A percentile compares a stretch with the other conserved stretches of the same genome.
phyloP scores from a whole-genome alignment of 1,140 invertebrate species.

The Magallana ariakensis region DNA sequence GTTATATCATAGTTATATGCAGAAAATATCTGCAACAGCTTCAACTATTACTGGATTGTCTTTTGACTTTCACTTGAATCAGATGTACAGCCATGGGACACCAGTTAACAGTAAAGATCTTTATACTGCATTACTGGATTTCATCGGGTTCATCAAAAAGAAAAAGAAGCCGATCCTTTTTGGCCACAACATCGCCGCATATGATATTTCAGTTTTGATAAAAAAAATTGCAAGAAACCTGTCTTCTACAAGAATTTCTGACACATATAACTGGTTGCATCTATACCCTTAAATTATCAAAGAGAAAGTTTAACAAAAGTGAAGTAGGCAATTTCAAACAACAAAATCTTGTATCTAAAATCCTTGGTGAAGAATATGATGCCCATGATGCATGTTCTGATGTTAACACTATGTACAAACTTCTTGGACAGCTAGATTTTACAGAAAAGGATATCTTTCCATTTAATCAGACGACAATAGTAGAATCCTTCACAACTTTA shows the following conservation, averaged over 20 bases:
- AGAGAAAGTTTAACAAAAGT: background rate
- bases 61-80: background rate
- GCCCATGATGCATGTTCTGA: slow-evolving; percentile 30
- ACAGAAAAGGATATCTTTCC: slow-evolving; percentile 23
- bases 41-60: background rate
- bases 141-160: slow-evolving; percentile 20
- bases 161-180: slow-evolving; percentile 25
- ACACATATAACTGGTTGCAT: too few relatives aligned
- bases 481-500: background rate
- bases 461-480: too few relatives aligned
- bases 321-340: background rate
- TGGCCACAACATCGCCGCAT: slow-evolving; percentile 16
- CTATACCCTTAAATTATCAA: slow-evolving; percentile 3
- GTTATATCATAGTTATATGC: background rate
- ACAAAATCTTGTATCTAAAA: background rate
- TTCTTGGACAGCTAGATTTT: slow-evolving; percentile 4
- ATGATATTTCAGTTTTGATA: background rate
- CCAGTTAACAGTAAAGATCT: slow-evolving; percentile 33
- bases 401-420: slow-evolving; percentile 29
- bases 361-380: background rate
- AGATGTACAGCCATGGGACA: slow-evolving; percentile 23
- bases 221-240: background rate
- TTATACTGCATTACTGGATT: background rate
- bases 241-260: too few relatives aligned
- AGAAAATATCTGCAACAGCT: background rate